Conservation (phyloP, 2,113 vertebrate species). For the Stigmatopora nigra region DNA sequence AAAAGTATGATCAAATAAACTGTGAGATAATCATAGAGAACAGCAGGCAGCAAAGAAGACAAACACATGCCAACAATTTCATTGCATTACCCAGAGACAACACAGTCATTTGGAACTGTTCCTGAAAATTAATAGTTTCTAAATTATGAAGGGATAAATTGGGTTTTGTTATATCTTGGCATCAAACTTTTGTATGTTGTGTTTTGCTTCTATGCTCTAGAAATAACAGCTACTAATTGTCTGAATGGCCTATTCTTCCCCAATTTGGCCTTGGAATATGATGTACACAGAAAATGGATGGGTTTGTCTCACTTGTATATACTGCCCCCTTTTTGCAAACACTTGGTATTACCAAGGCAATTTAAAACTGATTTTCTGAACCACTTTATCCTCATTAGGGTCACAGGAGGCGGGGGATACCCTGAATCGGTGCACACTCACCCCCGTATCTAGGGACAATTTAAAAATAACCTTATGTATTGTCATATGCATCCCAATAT, state of each 20-base stretch:
- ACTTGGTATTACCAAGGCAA: neutral
- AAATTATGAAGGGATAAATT: conserved; percentile 50
- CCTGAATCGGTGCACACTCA: too few species aligned
- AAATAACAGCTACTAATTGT: conserved; percentile 6
- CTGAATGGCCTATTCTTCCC: neutral
- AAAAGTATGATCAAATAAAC: conserved; percentile 38
- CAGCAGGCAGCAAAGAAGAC: conserved; percentile 17
- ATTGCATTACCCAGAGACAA: conserved; percentile 30
- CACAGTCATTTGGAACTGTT: conserved; percentile 11
- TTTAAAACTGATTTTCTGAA: neutral
- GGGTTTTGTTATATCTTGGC: conserved; percentile 37
- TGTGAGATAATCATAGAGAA: conserved; percentile 13
- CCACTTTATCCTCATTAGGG: too few species aligned
- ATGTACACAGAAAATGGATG: neutral
- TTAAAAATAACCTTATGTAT: too few species aligned
- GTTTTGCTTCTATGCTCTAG: neutral
- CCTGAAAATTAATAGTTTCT: conserved; percentile 31
- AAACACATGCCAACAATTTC: conserved; percentile 23
- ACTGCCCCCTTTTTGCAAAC: conserved; percentile 50
- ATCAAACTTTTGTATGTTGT: conserved; percentile 18
- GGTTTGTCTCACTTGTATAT: conserved; percentile 29
- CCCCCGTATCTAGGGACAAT: too few species aligned
- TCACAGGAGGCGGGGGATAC: too few species aligned
- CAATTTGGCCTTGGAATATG: neutral
- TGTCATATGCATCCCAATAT: neutral